Base-by-base conservation (phyloP, 2,797 vertebrate genomes). In the Lophura swinhoii region DNA sequence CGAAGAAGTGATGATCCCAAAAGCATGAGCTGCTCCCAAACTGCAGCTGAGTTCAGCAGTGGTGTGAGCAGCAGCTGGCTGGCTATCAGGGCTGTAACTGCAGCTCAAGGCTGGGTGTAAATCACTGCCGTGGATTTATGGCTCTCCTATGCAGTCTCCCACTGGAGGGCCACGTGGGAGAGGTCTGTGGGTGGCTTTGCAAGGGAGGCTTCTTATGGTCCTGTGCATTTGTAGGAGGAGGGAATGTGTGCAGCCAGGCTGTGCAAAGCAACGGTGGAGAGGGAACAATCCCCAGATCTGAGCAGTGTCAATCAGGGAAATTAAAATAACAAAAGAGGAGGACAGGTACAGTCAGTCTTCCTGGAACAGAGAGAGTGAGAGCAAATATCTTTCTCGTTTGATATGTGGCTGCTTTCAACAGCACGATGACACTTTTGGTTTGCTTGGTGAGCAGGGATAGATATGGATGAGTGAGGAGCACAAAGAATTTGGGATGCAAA, bases 401-500 rank as follows among this genome's bases (percentile, higher is more conserved):
- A 24, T n/a, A 31, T 5, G 23, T 70, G 22, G 28, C 59, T 39
- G 22, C n/a, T 90, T 85, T 76, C 87, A 80, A 92, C n/a, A 60
- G 26, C 8, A 35, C 26, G 17, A 75, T 79, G 58, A 76, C 11
- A 16, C 68, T 84, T 51, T 82, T 82, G 59, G 12, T 28, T 58
- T 86, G 24, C 71, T 64, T 71, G 48, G 26, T 53, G 68, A 87
- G 48, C 33, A 41, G 56, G 37, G 49, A 67, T 35, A 75, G 35
- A 90, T 37, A 37, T 1, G 70, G 18, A 78, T 46, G 82, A 91
- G 72, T 80, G 64, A 90, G 17, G 55, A 88, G 33, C 29, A 26
- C 13, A 9, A 84, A 82, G 18, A 93, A 86, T 84, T 89, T 85
- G 49, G 29, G 18, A 84, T 86, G 85, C 60, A 84, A 81, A 84